Base-by-base conservation (phyloP, 2,113 vertebrate genomes). In the Sander vitreus region DNA sequence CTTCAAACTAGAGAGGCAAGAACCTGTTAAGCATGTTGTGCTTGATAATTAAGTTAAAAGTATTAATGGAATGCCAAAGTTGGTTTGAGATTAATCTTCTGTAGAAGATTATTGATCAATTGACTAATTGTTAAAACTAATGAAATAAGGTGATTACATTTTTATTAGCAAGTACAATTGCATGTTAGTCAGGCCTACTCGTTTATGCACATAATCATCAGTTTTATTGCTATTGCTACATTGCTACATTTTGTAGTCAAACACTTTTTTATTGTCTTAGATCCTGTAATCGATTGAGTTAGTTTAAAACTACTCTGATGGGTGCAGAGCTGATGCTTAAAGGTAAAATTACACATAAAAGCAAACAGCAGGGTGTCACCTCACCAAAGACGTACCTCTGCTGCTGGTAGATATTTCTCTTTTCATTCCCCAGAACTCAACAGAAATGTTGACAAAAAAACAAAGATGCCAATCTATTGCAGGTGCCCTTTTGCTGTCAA, bases 401-500 rank as follows among this genome's bases (percentile, higher is more conserved):
- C 60, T 33, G 58, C n/a, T 3, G 39, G 25, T 51, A 19, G 8
- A 13, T n/a, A 36, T 19, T 12, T 64, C 16, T 77, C 27, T 48
- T 16, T 36, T 76, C 25, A 66, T 33, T 79, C 51, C 51, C 50
- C 45, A 55, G 18, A 76, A n/a, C 36, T 78, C 64, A 80, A 83
- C 72, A 66, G 79, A 83, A 60, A 76, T 48, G 50, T 71, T 21
- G 5, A 48, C n/a, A n/a, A 74, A 23, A 63, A 63, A 13, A 23
- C 25, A 53, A 21, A 59, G 80, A 83, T 86, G 65, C n/a, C 43
- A 69, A 84, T 87, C 81, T 75, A 21, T 5, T 19, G 47, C 88
- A 88, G 86, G 83, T 91, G 76, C 59, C 80, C 79, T 64, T 80
- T 71, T 10, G 43, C 73, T 75, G 83, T 30, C 71, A 85, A 69